Evolutionary conservation across 2,888 invertebrate genomes (phyloP).

Genomic region (Mycalesis mineus): DNA sequence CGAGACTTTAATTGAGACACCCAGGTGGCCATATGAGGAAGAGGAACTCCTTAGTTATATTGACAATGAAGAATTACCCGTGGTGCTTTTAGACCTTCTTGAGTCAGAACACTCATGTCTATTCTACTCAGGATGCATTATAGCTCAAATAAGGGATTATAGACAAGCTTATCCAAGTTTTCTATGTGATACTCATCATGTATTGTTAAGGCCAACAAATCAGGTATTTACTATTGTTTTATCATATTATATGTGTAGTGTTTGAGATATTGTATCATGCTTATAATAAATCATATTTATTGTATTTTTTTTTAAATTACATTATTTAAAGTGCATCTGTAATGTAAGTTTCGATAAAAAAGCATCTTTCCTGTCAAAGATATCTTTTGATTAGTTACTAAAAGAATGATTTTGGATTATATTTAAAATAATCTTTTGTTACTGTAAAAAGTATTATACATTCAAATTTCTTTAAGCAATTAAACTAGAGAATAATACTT

Average conservation of each 20-base stretch:
- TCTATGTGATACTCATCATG: constrained; percentile 90
- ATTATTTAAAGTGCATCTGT: too few relatives aligned
- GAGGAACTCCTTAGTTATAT: constrained; percentile 92
- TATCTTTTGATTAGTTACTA: too few relatives aligned
- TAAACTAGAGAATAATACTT: too few relatives aligned
- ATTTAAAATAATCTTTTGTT: too few relatives aligned
- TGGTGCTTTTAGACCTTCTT: constrained; percentile 89
- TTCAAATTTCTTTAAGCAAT: too few relatives aligned
- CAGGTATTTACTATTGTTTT: constrained; percentile 80
- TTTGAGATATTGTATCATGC: too few relatives aligned
- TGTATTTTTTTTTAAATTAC: too few relatives aligned
- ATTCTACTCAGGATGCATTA: constrained; percentile 94
- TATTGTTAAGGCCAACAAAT: constrained; percentile 90
- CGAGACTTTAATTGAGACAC: constrained; percentile 85
- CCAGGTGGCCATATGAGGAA: constrained; percentile 92
- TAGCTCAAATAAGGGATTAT: constrained; percentile 93
- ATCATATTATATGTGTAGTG: not conserved
- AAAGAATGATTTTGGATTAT: too few relatives aligned
- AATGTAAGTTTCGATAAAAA: too few relatives aligned
- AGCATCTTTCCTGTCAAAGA: too few relatives aligned
- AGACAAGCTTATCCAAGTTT: constrained; percentile 88
- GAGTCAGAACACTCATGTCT: constrained; percentile 90
- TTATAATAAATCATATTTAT: too few relatives aligned
- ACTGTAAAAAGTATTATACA: too few relatives aligned
- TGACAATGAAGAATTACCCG: constrained; percentile 94